Base-by-base conservation (phyloP, 1,140 invertebrate species). In the Triops cancriformis region DNA sequence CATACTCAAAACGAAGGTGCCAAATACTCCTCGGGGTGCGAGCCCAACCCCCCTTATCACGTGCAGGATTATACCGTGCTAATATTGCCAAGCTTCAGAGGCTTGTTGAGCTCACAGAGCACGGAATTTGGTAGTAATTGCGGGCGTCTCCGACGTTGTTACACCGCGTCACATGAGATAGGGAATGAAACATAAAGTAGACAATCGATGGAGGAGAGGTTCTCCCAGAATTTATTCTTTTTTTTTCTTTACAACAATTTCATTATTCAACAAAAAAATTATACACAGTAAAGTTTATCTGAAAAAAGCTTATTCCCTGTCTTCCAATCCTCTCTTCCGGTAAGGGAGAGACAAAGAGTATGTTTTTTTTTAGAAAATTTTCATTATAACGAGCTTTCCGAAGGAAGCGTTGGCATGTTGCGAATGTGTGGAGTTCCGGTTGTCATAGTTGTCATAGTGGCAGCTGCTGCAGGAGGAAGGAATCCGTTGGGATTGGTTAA, bases 381-480 rank as follows among this genome's bases (percentile, higher is more conserved):
- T 64, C 51, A n/a, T 64, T 23, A 64, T 64, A 64, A 64, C 51
- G 51, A 64, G 51, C 51, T 64, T 64, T 64, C 51, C 1, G 51
- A 64, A n/a, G 51, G 51, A 64, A 64, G 51, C 51, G 51, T 64
- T 64, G 51, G 51, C 51, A 64, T 64, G 51, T 64, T 64, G 51
- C 51, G 51, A 64, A 64, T 64, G 51, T 64, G 51, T 64, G 51
- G 51, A 64, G 51, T 64, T 64, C 51, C 51, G 23, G 51, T 64
- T 64, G 51, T 64, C 51, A 64, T 64, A 64, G 51, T 64, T n/a
- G 51, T 64, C 51, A 64, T 64, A 64, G 51, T 64, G 51, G 51
- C 51, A 64, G 51, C 51, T 64, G 51, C 51, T 0, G 51, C 51
- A 23, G 51, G 18, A 64, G 51, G 51, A 64, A 64, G 51, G 51